Base-by-base conservation (phyloP, 2,888 invertebrate species). In the Therioaphis trifolii region DNA sequence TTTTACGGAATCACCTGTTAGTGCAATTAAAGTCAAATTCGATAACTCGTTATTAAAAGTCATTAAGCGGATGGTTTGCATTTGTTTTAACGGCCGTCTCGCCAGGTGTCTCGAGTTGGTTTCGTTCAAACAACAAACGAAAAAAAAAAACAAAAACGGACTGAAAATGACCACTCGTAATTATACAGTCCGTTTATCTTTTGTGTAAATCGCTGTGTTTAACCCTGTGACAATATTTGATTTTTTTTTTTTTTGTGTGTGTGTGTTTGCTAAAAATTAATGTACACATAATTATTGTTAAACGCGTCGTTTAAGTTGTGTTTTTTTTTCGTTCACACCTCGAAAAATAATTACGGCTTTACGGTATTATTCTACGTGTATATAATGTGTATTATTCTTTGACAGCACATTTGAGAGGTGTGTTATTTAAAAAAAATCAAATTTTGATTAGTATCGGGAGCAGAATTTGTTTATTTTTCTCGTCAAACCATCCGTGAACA, bases 21-120 rank as follows among this genome's bases (percentile, higher is more conserved):
- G 27, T 18, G 29, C 71, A 80, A 80, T 80, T 80, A 80, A 80
- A 71, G 80, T 72, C 80, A 46, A 71, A 80, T 80, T 72, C 80
- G 80, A 80, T 80, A 80, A 80, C 80, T 80, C 69, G 80, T 80
- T 80, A 72, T 80, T 80, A 72, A 80, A 80, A 80, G 80, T 80
- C 80, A 80, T 80, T 80, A 80, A 80, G 80, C 61, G 71, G n/a
- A 72, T 24, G 61, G 71, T 80, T 72, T 61, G 72, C 80, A 35
- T 80, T 71, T 80, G 29, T 77, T 80, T 29, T 72, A 72, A 80
- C 61, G 24, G 80, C 69, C 58, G 43, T 5, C 5, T 7, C 12
- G 80, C 80, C 80, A 80, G 80, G 80, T 80, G 71, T 80, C 58
- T 58, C 61, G 71, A 63, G 49, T 29, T 71, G 4, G 58, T 24